A percentile compares a stretch with the other conserved stretches of the same genome.
Evolutionary conservation across 1,140 invertebrate genomes (phyloP).

Genomic region (Tribolium castaneum): DNA sequence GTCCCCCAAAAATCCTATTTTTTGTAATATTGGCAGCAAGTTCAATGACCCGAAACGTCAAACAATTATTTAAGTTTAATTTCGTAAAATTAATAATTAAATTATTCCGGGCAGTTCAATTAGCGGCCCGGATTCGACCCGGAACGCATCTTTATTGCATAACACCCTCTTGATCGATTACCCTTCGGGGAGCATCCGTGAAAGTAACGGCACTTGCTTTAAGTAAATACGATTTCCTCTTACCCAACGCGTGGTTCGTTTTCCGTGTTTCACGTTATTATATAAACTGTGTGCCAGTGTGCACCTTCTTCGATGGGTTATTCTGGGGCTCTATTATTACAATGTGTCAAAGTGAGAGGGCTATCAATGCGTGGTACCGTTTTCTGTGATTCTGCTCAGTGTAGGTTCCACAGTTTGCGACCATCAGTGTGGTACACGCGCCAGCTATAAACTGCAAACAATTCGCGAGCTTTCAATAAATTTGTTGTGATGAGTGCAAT

Average conservation of each 20-base stretch:
- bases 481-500: not conserved
- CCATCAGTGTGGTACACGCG: not conserved
- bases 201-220: not conserved
- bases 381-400: not conserved
- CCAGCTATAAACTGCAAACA: not conserved
- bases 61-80: too few relatives aligned
- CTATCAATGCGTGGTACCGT: not conserved
- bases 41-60: too few relatives aligned
- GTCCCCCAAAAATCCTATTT: too few relatives aligned
- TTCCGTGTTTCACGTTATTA: not conserved
- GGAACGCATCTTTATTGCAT: not conserved
- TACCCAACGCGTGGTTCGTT: not conserved
- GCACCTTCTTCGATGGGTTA: not conserved
- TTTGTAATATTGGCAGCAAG: too few relatives aligned
- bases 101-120: too few relatives aligned
- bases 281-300: not conserved
- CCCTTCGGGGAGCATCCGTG: not conserved
- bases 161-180: not conserved
- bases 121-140: not conserved
- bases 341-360: not conserved
- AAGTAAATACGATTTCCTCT: not conserved
- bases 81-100: too few relatives aligned
- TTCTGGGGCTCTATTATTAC: not conserved
- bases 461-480: not conserved
- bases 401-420: not conserved